phyloP scores from a whole-genome alignment of 2,797 vertebrate species.

The Oreochromis mossambicus region DNA sequence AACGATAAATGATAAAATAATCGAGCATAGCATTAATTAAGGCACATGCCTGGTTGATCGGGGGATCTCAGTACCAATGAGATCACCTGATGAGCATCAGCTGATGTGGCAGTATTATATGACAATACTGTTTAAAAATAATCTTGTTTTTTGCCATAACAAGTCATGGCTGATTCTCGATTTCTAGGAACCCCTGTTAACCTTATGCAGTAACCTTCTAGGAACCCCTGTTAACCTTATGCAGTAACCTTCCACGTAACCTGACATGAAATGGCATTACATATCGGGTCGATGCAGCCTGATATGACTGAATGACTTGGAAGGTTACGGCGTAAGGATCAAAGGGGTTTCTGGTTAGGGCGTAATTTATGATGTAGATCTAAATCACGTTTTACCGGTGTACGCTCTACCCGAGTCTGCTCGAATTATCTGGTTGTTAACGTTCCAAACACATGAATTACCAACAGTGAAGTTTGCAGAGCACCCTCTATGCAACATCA shows the following conservation, averaged over 20 bases:
- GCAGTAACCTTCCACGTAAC: not conserved
- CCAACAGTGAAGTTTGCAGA: not conserved
- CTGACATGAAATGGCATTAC: not conserved
- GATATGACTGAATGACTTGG: not conserved
- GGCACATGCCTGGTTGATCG: not conserved
- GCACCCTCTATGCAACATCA: not conserved
- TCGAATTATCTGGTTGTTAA: not conserved
- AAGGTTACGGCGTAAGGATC: not conserved
- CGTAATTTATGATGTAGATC: not conserved
- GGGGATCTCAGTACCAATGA: not conserved
- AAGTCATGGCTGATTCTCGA: not conserved
- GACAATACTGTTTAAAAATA: not conserved
- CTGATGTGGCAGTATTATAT: not conserved
- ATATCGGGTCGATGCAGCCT: not conserved
- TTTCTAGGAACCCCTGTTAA: not conserved
- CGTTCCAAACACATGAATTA: not conserved
- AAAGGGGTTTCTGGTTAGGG: not conserved
- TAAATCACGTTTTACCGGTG: not conserved
- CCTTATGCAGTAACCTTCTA: not conserved
- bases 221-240: not conserved
- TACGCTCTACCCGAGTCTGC: not conserved
- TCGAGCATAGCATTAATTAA: not conserved
- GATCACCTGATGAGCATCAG: not conserved
- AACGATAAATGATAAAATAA: not conserved
- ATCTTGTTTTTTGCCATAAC: not conserved